These are phyloP conservation scores for Panopea generosa DNA, from an alignment of 2,888 invertebrate species.

Conservation along the genomic window DNA sequence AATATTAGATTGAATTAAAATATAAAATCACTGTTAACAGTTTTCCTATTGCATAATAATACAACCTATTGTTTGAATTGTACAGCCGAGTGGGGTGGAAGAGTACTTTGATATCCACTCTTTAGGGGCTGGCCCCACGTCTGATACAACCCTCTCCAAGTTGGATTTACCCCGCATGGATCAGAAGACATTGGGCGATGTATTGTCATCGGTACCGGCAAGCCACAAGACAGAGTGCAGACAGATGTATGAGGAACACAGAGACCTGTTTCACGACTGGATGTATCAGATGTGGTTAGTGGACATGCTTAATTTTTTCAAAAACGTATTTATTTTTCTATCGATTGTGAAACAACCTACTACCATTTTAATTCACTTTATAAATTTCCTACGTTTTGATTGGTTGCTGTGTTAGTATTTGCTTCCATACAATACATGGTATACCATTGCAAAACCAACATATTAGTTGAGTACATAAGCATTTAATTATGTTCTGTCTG, in stretches of 20 bases:
- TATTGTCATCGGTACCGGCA: constrained; percentile 67
- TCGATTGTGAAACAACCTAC: background rate
- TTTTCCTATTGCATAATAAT: no score
- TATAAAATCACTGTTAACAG: no score
- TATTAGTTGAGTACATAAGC: no score
- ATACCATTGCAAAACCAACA: no score
- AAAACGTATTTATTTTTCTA: background rate
- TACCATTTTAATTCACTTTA: no score
- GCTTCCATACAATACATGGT: no score
- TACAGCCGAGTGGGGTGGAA: constrained; percentile 74
- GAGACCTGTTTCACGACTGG: constrained; percentile 78
- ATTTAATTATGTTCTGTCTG: no score
- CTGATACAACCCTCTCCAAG: constrained; percentile 82
- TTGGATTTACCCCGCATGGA: constrained; percentile 81
- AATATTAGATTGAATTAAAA: no score
- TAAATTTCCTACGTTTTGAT: no score
- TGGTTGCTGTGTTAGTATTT: no score
- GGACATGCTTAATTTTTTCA: no score
- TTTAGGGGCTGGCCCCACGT: constrained; percentile 72
- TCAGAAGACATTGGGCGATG: constrained; percentile 71
- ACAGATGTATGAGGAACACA: constrained; percentile 73
- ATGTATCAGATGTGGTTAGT: constrained; percentile 81
- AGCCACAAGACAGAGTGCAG: constrained; percentile 72
- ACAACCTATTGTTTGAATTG: no score
- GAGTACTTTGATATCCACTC: constrained; percentile 81